These are phyloP conservation scores for Zaprionus vittiger DNA, from an alignment of 1,140 invertebrate species.

Conservation along the genomic window DNA sequence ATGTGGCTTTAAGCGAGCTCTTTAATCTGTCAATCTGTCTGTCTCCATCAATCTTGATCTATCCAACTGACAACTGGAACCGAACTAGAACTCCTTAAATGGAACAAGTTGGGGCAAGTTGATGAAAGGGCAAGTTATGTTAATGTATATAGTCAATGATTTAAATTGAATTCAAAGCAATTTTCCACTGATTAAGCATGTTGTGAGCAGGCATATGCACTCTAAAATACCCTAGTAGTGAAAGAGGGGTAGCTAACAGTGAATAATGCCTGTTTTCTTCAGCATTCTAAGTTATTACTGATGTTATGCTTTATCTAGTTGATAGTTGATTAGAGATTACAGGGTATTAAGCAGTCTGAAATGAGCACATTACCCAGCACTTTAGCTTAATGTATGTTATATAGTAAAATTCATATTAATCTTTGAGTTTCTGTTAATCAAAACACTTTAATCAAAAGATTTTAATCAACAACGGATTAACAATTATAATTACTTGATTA, in stretches of 20 bases:
- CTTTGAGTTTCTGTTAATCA: background rate
- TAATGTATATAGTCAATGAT: background rate
- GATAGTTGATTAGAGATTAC: background rate
- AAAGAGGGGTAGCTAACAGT: no score
- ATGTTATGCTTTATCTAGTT: background rate
- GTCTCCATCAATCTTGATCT: slow-evolving; percentile 19
- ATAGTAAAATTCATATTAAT: background rate
- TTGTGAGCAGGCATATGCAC: background rate
- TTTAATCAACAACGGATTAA: slow-evolving; percentile 1
- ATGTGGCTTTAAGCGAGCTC: slow-evolving; percentile 6
- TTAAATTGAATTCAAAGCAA: background rate
- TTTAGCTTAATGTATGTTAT: background rate
- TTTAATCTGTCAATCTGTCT: slow-evolving; percentile 31
- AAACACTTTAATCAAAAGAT: slow-evolving; percentile 12
- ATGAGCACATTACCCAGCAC: background rate
- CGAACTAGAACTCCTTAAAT: background rate
- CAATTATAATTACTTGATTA: slow-evolving; percentile 7
- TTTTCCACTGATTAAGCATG: background rate
- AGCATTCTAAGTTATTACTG: no score
- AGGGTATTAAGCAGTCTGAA: background rate
- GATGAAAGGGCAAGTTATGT: slow-evolving; percentile 7
- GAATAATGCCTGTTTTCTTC: no score
- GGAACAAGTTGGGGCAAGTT: background rate
- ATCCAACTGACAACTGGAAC: slow-evolving; percentile 3
- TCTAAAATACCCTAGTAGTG: background rate